Evolutionary conservation across 2,888 invertebrate genomes (phyloP).

Genomic region (Tupiocoris notatus): DNA sequence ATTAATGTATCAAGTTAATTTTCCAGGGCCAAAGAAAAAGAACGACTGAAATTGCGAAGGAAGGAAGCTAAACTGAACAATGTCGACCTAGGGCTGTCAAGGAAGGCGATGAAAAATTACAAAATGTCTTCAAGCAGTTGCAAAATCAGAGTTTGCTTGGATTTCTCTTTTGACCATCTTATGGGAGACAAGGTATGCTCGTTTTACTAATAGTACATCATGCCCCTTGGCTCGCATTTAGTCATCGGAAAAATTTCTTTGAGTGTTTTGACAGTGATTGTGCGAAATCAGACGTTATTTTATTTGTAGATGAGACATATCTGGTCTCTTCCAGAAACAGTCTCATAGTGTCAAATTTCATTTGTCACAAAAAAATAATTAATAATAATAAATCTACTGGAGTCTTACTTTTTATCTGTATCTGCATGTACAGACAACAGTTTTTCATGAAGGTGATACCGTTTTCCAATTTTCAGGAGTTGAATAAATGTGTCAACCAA

Average conservation of each 20-base stretch:
- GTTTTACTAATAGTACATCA: no score
- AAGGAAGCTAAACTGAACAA: slow-evolving; percentile 70
- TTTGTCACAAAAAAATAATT: no score
- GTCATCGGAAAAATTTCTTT: no score
- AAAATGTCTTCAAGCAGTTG: slow-evolving; percentile 68
- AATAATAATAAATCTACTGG: no score
- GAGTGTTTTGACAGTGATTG: no score
- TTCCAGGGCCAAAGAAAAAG: slow-evolving; percentile 64
- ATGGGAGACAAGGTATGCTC: slow-evolving; percentile 64
- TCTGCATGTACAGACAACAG: not conserved
- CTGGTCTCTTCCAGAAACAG: no score
- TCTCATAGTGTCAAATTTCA: no score
- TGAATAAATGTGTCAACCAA: slow-evolving; percentile 86
- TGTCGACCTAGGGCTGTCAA: slow-evolving; percentile 70
- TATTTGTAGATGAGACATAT: no score
- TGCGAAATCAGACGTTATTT: no score
- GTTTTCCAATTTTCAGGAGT: slow-evolving; percentile 61
- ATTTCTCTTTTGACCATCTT: slow-evolving; percentile 84
- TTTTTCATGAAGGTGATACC: not conserved
- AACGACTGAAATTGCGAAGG: slow-evolving; percentile 67
- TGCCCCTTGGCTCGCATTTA: no score
- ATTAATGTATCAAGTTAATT: no score
- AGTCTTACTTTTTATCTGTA: not conserved
- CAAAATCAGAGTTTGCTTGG: slow-evolving; percentile 74
- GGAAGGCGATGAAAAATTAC: slow-evolving; percentile 74